phyloP scores from a whole-genome alignment of 1,140 invertebrate species.

The Chlorops oryzae region DNA sequence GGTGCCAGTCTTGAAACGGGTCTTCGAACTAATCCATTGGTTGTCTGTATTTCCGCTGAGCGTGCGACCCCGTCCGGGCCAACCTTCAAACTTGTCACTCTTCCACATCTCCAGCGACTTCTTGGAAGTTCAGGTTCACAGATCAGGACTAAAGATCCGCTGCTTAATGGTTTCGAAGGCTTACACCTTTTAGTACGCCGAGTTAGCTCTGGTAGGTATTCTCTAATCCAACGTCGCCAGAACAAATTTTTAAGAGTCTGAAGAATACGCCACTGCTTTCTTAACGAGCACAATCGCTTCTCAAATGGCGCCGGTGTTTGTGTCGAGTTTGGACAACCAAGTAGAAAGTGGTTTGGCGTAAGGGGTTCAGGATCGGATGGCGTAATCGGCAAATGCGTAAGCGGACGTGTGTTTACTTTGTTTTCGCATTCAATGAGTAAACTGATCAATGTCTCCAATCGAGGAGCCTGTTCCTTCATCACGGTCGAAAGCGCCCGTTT shows the following conservation, averaged over 20 bases:
- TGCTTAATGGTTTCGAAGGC: not conserved
- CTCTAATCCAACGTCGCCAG: slow-evolving; percentile 9
- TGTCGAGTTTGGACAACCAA: slow-evolving; percentile 1
- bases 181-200: slow-evolving; percentile 5
- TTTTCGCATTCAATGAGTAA: slow-evolving; percentile 22
- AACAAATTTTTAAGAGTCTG: not conserved
- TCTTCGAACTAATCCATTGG: too few relatives aligned
- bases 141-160: not conserved
- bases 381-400: slow-evolving; percentile 25
- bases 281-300: too few relatives aligned
- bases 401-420: slow-evolving; percentile 21
- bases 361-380: slow-evolving; percentile 21
- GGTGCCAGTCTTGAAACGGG: too few relatives aligned
- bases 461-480: slow-evolving; percentile 15
- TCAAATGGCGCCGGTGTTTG: too few relatives aligned
- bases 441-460: slow-evolving; percentile 20
- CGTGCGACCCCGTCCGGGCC: too few relatives aligned
- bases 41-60: too few relatives aligned
- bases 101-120: not conserved
- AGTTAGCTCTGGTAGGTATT: slow-evolving; percentile 9
- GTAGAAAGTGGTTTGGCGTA: slow-evolving; percentile 6
- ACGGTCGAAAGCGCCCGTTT: slow-evolving; percentile 18
- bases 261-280: slow-evolving; percentile 3
- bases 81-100: too few relatives aligned
- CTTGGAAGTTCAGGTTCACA: not conserved